Percentiles rank a stretch among this genome's conserved stretches.
Evolutionary conservation across 2,888 invertebrate species (phyloP).

Genomic region (Heliconius aoede): DNA sequence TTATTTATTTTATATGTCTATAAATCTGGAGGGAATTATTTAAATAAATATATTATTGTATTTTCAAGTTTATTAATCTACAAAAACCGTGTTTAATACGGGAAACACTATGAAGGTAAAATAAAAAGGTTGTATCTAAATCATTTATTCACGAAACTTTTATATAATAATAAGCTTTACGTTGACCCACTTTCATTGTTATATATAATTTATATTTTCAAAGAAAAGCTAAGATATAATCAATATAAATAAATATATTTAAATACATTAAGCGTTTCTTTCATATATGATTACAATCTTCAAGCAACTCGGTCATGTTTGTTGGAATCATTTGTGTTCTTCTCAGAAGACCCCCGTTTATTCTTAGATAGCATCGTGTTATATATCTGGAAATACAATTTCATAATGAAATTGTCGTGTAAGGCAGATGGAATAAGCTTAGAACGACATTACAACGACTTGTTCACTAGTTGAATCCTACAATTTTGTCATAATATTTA

Average conservation of each 20-base stretch:
- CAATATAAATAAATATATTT: slow-evolving; percentile 17
- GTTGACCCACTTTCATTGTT: not conserved
- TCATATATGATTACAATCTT: slow-evolving; percentile 4
- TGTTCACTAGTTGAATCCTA: no score
- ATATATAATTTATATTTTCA: not conserved
- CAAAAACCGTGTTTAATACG: no score
- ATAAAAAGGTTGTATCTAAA: not conserved
- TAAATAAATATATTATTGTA: no score
- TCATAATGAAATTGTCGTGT: not conserved
- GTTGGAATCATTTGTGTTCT: slow-evolving; percentile 38
- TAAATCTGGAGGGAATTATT: no score
- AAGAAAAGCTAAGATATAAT: slow-evolving; percentile 1
- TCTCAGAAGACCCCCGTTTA: slow-evolving; percentile 48
- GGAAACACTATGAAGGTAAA: not conserved
- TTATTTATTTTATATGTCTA: no score
- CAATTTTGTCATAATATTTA: no score
- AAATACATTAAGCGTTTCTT: slow-evolving; percentile 2
- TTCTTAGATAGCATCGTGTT: slow-evolving; percentile 57
- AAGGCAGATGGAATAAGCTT: no score
- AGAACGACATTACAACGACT: no score
- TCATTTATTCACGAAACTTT: no score
- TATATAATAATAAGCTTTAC: no score
- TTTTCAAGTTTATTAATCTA: no score
- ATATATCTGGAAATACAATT: slow-evolving; percentile 53
- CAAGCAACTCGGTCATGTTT: not conserved